These are phyloP conservation scores for Anser brachyrhynchus DNA, from an alignment of 2,113 vertebrate genomes.

Conservation along the genomic window DNA sequence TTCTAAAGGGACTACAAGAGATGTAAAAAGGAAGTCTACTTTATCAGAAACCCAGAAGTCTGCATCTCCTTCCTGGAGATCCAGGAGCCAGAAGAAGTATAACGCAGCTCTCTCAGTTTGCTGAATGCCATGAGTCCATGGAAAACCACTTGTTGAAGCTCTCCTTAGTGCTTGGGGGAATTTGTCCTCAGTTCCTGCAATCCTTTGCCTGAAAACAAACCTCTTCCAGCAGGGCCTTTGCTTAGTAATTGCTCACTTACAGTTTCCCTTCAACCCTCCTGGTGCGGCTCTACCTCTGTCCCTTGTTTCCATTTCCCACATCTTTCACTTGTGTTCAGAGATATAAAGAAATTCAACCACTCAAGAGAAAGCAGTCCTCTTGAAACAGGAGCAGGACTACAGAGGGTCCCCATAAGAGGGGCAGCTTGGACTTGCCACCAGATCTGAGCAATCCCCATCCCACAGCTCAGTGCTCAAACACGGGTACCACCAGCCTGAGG, in stretches of 20 bases:
- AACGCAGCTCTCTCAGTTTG: background rate
- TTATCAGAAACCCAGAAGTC: background rate
- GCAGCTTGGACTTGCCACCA: background rate
- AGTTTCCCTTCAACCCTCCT: background rate
- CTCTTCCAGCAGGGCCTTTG: background rate
- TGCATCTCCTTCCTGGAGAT: background rate
- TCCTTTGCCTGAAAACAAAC: background rate
- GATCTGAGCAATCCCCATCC: background rate
- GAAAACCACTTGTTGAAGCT: background rate
- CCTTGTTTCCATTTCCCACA: background rate
- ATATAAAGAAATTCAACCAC: background rate
- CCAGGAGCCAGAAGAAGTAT: background rate
- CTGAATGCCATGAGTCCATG: fast-evolving
- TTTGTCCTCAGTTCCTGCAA: background rate
- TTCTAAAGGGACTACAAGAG: background rate
- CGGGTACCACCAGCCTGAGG: background rate
- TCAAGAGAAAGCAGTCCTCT: background rate
- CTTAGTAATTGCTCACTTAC: fast-evolving
- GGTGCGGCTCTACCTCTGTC: background rate
- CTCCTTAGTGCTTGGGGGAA: background rate
- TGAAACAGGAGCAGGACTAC: background rate
- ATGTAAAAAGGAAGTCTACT: background rate
- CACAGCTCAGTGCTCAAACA: background rate
- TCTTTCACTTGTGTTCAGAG: background rate
- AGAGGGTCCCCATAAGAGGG: fast-evolving